Conservation (phyloP, 2,113 vertebrate genomes). For the Gulo gulo region DNA sequence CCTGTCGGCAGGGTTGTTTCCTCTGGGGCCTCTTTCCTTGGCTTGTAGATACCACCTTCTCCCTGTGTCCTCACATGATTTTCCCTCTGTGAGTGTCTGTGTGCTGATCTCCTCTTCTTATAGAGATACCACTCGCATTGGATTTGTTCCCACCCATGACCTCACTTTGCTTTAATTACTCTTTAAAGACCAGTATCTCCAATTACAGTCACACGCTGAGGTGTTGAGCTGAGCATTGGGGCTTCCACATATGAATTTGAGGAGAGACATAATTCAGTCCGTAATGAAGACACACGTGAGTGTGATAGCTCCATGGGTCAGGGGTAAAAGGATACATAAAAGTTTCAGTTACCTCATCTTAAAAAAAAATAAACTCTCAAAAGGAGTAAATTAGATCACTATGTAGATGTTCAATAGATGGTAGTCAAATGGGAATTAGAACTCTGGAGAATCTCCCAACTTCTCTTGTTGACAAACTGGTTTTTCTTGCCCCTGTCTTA, state of each 20-base stretch:
- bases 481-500: background rate
- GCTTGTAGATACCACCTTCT: accelerated
- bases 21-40: background rate
- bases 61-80: accelerated
- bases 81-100: background rate
- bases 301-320: no score
- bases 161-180: background rate
- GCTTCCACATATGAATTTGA: background rate
- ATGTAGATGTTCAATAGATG: background rate
- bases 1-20: background rate
- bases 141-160: background rate
- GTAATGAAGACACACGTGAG: background rate
- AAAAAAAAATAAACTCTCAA: background rate
- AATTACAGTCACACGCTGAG: background rate
- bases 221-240: background rate
- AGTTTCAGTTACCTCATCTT: background rate
- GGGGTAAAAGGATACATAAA: background rate
- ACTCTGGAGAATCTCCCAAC: background rate
- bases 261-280: background rate
- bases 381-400: background rate
- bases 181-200: background rate
- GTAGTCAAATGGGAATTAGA: background rate
- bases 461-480: conserved; percentile 1
- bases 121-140: background rate
- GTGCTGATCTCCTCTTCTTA: background rate